Conservation (phyloP, 2,113 vertebrate genomes). For the Thymallus thymallus region DNA sequence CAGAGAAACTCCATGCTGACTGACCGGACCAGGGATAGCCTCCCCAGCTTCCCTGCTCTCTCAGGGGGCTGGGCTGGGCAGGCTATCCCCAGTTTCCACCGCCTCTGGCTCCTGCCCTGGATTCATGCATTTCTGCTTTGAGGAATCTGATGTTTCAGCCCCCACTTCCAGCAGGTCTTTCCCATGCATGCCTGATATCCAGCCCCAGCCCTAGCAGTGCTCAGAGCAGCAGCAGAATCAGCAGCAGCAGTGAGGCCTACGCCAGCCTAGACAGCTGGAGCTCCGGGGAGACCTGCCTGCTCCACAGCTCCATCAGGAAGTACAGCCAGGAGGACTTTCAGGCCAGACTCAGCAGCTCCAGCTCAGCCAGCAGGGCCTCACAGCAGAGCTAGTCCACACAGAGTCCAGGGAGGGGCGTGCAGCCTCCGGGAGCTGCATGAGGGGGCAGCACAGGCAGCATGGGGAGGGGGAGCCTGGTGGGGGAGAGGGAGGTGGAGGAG, state of each 20-base stretch:
- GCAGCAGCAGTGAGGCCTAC: conserved; percentile 39
- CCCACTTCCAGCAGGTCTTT: conserved; percentile 23
- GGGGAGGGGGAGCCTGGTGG: conserved; percentile 37
- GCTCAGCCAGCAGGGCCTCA: conserved; percentile 13
- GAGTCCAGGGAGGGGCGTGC: conserved; percentile 30
- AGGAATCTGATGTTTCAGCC: conserved; percentile 29
- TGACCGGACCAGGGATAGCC: conserved; percentile 25
- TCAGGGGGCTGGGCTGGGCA: conserved; percentile 4
- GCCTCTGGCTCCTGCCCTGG: background rate
- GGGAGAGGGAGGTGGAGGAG: conserved; percentile 49
- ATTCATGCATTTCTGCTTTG: conserved; percentile 34
- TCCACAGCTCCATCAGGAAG: conserved; percentile 62
- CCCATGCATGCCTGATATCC: conserved; percentile 27
- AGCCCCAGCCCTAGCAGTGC: conserved; percentile 17
- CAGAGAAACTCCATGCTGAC: conserved; percentile 27
- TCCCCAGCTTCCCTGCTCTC: conserved; percentile 3
- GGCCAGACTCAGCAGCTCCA: conserved; percentile 32
- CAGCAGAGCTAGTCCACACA: conserved; percentile 17
- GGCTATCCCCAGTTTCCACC: conserved; percentile 4
- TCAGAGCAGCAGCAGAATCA: conserved; percentile 41
- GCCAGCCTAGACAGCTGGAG: conserved; percentile 37
- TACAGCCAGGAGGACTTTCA: conserved; percentile 59
- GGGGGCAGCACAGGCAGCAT: conserved; percentile 12
- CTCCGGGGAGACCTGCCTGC: conserved; percentile 51
- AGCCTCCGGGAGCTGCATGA: background rate